Evolutionary conservation across 1,140 invertebrate genomes (phyloP).

Genomic region (Anastatus disparis): DNA sequence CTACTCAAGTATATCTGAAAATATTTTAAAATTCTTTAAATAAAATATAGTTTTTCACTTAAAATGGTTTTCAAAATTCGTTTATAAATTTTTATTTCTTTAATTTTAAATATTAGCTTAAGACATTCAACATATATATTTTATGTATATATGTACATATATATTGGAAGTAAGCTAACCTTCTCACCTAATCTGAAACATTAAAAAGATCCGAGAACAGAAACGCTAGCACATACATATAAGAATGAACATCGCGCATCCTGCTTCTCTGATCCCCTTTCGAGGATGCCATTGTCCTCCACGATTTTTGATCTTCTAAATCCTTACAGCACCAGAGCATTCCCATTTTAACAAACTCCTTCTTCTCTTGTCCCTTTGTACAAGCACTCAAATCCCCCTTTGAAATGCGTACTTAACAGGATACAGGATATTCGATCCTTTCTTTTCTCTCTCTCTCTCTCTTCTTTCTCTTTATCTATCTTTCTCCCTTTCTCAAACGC

Average conservation of each 20-base stretch:
- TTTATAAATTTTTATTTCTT: too few species aligned
- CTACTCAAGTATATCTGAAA: too few species aligned
- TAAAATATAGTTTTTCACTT: too few species aligned
- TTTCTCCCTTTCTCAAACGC: constrained; percentile 11
- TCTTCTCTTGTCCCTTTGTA: constrained; percentile 1
- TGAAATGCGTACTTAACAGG: neutral
- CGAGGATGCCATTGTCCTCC: constrained; percentile 61
- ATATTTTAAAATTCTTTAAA: too few species aligned
- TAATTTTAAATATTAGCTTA: too few species aligned
- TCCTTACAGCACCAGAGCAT: constrained; percentile 38
- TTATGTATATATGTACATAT: too few species aligned
- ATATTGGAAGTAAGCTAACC: too few species aligned
- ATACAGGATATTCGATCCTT: constrained; percentile 31
- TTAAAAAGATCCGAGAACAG: neutral
- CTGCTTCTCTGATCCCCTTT: constrained; percentile 60
- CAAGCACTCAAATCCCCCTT: neutral
- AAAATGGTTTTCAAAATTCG: too few species aligned
- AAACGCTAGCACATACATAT: too few species aligned
- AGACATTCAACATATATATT: too few species aligned
- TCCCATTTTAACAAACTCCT: too few species aligned
- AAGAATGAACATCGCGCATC: constrained; percentile 43
- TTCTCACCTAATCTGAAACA: neutral
- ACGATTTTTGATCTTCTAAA: constrained; percentile 44
- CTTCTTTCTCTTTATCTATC: constrained; percentile 19
- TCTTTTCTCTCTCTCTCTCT: constrained; percentile 16